A percentile compares a stretch with the other conserved stretches of the same genome.
Conservation (phyloP, 2,113 vertebrate species). For the Rhabdornis inornatus region DNA sequence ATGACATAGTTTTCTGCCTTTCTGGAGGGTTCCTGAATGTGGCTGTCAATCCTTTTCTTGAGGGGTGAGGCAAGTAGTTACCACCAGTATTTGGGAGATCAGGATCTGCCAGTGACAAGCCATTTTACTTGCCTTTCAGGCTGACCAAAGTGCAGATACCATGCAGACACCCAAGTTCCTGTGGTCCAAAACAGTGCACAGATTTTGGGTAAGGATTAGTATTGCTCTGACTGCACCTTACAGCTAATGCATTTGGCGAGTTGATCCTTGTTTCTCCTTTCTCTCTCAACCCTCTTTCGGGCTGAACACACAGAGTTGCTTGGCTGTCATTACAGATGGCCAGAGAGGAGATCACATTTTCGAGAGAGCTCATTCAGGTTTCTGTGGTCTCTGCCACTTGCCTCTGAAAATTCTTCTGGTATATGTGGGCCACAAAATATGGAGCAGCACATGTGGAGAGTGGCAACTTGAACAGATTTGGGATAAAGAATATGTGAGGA, state of each 20-base stretch:
- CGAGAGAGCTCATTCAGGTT: not conserved
- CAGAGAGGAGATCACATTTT: not conserved
- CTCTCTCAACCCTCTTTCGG: not conserved
- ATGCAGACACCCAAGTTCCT: not conserved
- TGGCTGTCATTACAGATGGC: not conserved
- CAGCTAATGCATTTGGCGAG: not conserved
- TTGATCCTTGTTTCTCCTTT: not conserved
- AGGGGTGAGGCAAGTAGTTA: not conserved
- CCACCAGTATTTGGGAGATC: not conserved
- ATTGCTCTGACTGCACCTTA: fast-evolving
- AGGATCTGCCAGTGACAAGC: not conserved
- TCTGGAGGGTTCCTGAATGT: not conserved
- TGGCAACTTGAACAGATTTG: not conserved
- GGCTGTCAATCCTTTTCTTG: not conserved
- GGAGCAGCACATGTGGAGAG: fast-evolving
- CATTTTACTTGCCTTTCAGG: not conserved
- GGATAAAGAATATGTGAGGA: not conserved
- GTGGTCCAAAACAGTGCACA: not conserved
- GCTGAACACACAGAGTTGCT: not conserved
- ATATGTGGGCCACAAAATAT: not conserved
- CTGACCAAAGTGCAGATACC: not conserved
- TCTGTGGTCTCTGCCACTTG: not conserved
- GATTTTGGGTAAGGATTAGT: not conserved
- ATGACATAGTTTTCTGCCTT: not conserved
- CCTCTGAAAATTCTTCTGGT: not conserved